A percentile compares a stretch with the other conserved stretches of the same genome.
Evolutionary conservation across 2,888 invertebrate species (phyloP).

Genomic region (Chaetoderma sp.): DNA sequence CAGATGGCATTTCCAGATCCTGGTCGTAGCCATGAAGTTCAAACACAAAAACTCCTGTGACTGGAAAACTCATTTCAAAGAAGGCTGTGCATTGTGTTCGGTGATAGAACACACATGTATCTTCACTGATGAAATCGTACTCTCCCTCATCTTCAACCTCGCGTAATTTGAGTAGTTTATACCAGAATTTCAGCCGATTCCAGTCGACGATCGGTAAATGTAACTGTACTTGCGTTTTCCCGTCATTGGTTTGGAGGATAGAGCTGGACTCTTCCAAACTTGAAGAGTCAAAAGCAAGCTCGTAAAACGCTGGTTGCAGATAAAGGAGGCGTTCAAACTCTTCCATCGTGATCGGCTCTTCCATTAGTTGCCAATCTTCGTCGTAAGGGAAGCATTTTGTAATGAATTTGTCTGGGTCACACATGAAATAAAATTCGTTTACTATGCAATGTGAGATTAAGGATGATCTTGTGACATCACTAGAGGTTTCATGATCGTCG

Average conservation of each 20-base stretch:
- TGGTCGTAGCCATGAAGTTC: neutral
- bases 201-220: neutral
- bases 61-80: neutral
- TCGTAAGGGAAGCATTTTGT: slow-evolving; percentile 45
- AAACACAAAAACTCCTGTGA: neutral
- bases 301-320: slow-evolving; percentile 43
- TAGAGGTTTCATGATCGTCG: neutral
- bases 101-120: neutral
- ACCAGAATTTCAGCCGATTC: neutral
- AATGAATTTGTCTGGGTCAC: slow-evolving; percentile 44
- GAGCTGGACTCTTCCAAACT: neutral
- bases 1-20: neutral
- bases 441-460: neutral
- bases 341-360: slow-evolving; percentile 30
- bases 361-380: slow-evolving; percentile 43
- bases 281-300: too few species aligned
- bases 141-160: neutral
- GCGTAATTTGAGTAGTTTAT: neutral
- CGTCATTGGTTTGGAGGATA: neutral
- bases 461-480: neutral
- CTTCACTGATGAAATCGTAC: neutral
- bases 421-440: slow-evolving; percentile 45
- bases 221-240: neutral
- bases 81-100: neutral
- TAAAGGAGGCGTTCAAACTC: slow-evolving; percentile 42